These are phyloP conservation scores for Oncorhynchus keta DNA, from an alignment of 2,113 vertebrate genomes.

Conservation along the genomic window DNA sequence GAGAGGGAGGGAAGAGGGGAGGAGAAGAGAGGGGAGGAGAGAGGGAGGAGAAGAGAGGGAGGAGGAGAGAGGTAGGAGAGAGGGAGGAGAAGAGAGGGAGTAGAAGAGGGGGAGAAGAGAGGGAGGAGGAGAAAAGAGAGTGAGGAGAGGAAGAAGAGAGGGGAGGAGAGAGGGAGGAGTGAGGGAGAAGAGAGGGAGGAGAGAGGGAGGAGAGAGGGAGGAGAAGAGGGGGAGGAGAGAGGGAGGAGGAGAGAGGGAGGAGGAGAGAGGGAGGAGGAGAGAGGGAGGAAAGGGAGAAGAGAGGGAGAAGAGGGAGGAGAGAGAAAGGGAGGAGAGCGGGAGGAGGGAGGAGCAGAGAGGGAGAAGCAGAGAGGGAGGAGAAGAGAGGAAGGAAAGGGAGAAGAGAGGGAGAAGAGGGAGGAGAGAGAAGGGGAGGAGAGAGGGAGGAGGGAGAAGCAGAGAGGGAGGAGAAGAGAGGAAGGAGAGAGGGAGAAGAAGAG, in stretches of 20 bases:
- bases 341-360: rapidly evolving
- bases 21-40: neutral
- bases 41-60: no score
- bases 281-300: rapidly evolving
- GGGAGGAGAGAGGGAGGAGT: neutral
- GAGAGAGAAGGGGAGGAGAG: neutral
- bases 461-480: no score
- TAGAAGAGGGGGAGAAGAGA: rapidly evolving
- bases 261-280: rapidly evolving
- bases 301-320: no score
- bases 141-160: rapidly evolving
- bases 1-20: no score
- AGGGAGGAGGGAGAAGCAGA: neutral
- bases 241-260: rapidly evolving
- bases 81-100: no score
- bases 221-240: no score
- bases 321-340: rapidly evolving
- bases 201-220: no score
- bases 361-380: rapidly evolving
- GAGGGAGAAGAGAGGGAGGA: neutral
- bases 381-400: rapidly evolving
- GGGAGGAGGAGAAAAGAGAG: no score
- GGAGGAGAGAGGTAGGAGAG: rapidly evolving
- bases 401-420: no score
- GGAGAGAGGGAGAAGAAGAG: no score